phyloP scores from a whole-genome alignment of 2,888 invertebrate genomes.

The Dilophus febrilis region DNA sequence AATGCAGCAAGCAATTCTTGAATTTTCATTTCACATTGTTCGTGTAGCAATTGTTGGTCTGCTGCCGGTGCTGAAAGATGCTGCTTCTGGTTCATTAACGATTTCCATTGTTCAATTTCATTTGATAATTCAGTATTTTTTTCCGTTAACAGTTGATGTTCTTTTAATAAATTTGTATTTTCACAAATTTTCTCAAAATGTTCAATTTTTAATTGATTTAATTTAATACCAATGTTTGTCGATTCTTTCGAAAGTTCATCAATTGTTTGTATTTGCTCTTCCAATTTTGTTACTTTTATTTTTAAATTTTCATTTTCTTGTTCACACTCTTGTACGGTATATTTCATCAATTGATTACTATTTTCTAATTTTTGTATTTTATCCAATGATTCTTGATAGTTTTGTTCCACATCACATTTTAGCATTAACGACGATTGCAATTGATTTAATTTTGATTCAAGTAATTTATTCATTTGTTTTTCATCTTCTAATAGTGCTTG shows the following conservation, averaged over 20 bases:
- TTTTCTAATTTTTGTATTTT: conserved; percentile 6
- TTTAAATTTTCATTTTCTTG: conserved; percentile 17
- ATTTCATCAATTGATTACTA: conserved; percentile 1
- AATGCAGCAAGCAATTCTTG: conserved; percentile 13
- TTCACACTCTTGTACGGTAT: conserved; percentile 5
- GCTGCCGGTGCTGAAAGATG: conserved; percentile 2
- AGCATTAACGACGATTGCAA: conserved; percentile 16
- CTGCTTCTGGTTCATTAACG: conserved; percentile 1
- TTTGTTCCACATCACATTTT: conserved; percentile 10
- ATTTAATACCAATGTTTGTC: conserved; percentile 7
- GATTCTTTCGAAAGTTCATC: conserved; percentile 12
- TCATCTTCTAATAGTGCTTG: conserved; percentile 38
- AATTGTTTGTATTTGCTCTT: conserved; percentile 8
- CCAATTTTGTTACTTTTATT: conserved; percentile 26
- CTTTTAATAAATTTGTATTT: conserved; percentile 13
- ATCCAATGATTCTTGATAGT: conserved; percentile 6
- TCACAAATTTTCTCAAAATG: conserved; percentile 11
- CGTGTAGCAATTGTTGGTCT: too few species aligned
- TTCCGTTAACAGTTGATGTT: conserved; percentile 10
- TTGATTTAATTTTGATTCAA: conserved; percentile 18
- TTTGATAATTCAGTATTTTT: conserved; percentile 9
- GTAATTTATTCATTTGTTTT: conserved; percentile 24
- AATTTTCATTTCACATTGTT: conserved; percentile 9
- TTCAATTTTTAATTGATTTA: conserved; percentile 9
- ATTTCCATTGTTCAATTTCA: conserved; percentile 11